Conservation (phyloP, 2,888 invertebrate genomes). For the Amphipoea oculea region DNA sequence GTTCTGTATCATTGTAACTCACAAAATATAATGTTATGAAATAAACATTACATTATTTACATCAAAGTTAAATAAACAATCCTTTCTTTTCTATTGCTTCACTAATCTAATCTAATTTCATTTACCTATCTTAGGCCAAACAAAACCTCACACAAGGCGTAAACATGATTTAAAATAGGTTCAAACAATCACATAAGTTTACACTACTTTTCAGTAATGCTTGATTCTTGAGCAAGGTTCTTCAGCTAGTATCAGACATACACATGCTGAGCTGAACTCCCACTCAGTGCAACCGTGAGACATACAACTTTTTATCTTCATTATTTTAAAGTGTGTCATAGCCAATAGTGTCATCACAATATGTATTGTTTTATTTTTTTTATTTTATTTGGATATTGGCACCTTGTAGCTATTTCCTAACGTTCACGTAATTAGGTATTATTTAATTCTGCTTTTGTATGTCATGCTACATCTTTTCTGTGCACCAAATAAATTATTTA, state of each 20-base stretch:
- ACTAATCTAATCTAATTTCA: too few relatives aligned
- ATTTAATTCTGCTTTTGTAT: neutral
- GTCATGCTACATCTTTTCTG: neutral
- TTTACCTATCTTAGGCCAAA: too few relatives aligned
- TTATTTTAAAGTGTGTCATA: neutral
- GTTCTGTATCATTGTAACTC: neutral
- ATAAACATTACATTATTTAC: neutral
- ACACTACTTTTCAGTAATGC: neutral
- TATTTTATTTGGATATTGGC: neutral
- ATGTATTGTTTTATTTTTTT: neutral
- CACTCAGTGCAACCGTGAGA: neutral
- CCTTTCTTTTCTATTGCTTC: too few relatives aligned
- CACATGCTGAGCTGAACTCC: too few relatives aligned
- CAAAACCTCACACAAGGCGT: neutral
- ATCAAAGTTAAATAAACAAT: too few relatives aligned
- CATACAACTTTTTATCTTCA: neutral
- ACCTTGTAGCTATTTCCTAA: neutral
- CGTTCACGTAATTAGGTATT: neutral
- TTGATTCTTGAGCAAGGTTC: neutral
- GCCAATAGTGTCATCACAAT: neutral
- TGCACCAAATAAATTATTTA: neutral
- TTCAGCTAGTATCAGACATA: neutral
- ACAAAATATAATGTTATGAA: neutral
- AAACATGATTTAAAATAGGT: neutral
- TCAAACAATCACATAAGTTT: neutral